These are phyloP conservation scores for Vulpes vulpes DNA, from an alignment of 2,113 vertebrate species.

Conservation along the genomic window DNA sequence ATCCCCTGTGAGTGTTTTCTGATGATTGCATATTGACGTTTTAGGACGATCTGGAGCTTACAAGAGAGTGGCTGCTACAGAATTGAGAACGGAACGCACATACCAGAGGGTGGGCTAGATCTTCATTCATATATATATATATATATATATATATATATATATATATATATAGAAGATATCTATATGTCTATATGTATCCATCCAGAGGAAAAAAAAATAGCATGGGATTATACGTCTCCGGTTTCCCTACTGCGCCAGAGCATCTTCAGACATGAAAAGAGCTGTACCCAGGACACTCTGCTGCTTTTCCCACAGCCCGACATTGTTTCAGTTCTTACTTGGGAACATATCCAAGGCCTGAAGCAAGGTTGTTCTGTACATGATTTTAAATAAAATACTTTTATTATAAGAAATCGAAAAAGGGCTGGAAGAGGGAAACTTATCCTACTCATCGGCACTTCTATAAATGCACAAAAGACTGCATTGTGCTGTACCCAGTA, in stretches of 20 bases:
- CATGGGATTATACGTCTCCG: background rate
- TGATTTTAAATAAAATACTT: slow-evolving; percentile 75
- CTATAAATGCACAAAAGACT: slow-evolving; percentile 62
- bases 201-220: slow-evolving; percentile 34
- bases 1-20: background rate
- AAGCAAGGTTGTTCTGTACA: slow-evolving; percentile 57
- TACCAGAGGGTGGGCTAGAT: background rate
- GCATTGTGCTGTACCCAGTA: slow-evolving; percentile 56
- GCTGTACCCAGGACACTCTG: background rate
- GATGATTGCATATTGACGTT: background rate
- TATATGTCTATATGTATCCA: background rate
- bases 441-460: slow-evolving; percentile 50
- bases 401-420: slow-evolving; percentile 72
- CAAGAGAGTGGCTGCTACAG: background rate
- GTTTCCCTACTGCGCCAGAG: slow-evolving; percentile 25
- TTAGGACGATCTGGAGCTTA: background rate
- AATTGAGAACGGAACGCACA: background rate
- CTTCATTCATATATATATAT: background rate
- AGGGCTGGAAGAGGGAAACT: slow-evolving; percentile 47
- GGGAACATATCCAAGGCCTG: slow-evolving; percentile 53
- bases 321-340: slow-evolving; percentile 73
- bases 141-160: background rate
- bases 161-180: background rate
- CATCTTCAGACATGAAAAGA: slow-evolving; percentile 51
- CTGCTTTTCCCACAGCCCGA: slow-evolving; percentile 58